Evolutionary conservation across 1,140 invertebrate genomes (phyloP).

Genomic region (Pygmarrhopalites habei): DNA sequence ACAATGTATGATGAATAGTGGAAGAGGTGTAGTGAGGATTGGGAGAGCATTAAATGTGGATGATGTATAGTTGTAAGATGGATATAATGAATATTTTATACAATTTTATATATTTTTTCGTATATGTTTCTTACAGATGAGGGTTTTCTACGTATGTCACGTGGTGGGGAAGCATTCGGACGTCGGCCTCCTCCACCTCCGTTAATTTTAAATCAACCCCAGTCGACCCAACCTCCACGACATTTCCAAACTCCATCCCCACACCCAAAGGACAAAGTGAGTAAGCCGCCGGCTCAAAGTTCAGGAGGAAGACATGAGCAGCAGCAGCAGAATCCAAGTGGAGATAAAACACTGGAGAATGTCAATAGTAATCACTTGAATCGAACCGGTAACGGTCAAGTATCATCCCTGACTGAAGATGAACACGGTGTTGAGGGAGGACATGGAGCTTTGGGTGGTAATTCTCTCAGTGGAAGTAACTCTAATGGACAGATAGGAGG

Average conservation of each 20-base stretch:
- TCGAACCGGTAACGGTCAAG: constrained; percentile 11
- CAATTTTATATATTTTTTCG: too few relatives aligned
- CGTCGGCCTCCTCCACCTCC: constrained; percentile 37
- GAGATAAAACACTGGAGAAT: constrained; percentile 13
- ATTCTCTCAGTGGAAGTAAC: background rate
- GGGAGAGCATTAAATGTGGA: too few relatives aligned
- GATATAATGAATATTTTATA: too few relatives aligned
- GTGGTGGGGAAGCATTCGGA: constrained; percentile 39
- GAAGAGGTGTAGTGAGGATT: too few relatives aligned
- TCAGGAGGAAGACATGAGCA: background rate
- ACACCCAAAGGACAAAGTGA: constrained; percentile 15
- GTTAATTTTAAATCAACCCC: constrained; percentile 32
- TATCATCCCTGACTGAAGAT: background rate
- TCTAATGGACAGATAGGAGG: constrained; percentile 1
- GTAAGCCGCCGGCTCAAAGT: constrained; percentile 6
- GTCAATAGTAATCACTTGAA: constrained; percentile 19
- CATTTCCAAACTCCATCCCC: constrained; percentile 24
- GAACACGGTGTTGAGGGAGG: constrained; percentile 18
- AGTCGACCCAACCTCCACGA: constrained; percentile 35
- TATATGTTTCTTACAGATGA: constrained; percentile 35
- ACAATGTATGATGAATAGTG: too few relatives aligned
- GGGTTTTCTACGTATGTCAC: constrained; percentile 40
- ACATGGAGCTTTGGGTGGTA: background rate
- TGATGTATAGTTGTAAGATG: too few relatives aligned
- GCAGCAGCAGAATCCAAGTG: background rate